Percentiles rank a stretch among this genome's conserved stretches.
phyloP scores from a whole-genome alignment of 1,140 invertebrate species.

The Drosophila bipectinata region DNA sequence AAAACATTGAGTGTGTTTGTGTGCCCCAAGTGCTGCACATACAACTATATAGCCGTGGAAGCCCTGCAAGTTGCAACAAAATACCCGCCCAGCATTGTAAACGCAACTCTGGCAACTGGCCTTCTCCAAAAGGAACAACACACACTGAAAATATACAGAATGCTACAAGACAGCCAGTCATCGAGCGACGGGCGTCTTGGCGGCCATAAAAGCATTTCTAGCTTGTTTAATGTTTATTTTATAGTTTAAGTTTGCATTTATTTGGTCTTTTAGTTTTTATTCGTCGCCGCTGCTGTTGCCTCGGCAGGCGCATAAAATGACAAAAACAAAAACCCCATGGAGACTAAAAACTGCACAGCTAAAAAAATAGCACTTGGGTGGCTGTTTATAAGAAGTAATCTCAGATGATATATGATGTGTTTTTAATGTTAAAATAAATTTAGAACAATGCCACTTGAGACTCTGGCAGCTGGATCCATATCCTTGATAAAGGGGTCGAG shows the following conservation, averaged over 20 bases:
- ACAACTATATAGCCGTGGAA: slow-evolving; percentile 36
- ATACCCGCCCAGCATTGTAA: slow-evolving; percentile 60
- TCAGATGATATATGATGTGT: background rate
- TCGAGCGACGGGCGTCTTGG: slow-evolving; percentile 57
- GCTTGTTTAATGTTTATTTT: slow-evolving; percentile 83
- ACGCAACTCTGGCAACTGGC: slow-evolving; percentile 48
- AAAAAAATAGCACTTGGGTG: background rate
- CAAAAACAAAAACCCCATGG: slow-evolving; percentile 38
- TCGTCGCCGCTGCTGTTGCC: slow-evolving; percentile 15
- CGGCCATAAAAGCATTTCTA: slow-evolving; percentile 81
- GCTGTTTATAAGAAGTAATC: background rate
- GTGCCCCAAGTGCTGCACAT: slow-evolving; percentile 42
- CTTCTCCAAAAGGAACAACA: slow-evolving; percentile 15
- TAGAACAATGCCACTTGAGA: slow-evolving; percentile 30
- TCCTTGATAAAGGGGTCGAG: background rate
- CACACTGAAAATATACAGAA: slow-evolving; percentile 18
- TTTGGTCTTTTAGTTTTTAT: slow-evolving; percentile 83
- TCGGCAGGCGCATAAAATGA: slow-evolving; percentile 33
- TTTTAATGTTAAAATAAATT: background rate
- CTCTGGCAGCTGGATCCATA: no score
- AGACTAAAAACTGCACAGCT: slow-evolving; percentile 17
- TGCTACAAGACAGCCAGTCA: slow-evolving; percentile 27
- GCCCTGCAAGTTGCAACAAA: slow-evolving; percentile 65
- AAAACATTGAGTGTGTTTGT: slow-evolving; percentile 46
- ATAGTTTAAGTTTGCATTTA: slow-evolving; percentile 83